Percentiles rank a stretch among this genome's conserved stretches.
phyloP scores from a whole-genome alignment of 53 echinoderm and acorn worm genomes.

The Henricia sp. region DNA sequence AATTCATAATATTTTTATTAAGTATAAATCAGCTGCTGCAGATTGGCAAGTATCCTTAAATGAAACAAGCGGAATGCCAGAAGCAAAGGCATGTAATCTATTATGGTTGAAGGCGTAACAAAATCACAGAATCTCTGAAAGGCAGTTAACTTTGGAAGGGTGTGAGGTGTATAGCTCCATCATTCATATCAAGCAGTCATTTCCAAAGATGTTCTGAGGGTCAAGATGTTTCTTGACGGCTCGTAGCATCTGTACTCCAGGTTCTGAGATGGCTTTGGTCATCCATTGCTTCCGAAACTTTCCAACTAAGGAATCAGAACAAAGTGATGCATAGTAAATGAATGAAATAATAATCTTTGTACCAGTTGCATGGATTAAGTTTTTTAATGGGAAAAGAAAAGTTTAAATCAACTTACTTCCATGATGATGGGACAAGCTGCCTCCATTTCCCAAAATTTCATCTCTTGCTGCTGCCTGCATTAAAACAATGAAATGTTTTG shows the following conservation, averaged over 20 bases:
- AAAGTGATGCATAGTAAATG: neutral
- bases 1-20: too few relatives aligned
- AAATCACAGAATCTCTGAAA: too few relatives aligned
- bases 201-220: constrained; percentile 94
- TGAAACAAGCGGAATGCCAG: too few relatives aligned
- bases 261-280: constrained; percentile 77
- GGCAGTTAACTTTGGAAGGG: too few relatives aligned
- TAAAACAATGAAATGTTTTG: neutral
- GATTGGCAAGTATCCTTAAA: too few relatives aligned
- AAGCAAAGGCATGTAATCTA: too few relatives aligned
- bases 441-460: constrained; percentile 93
- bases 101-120: too few relatives aligned
- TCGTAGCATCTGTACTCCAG: constrained; percentile 73
- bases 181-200: constrained; percentile 54
- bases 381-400: neutral
- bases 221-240: constrained; percentile 87
- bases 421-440: constrained; percentile 97
- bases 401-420: constrained; percentile 72
- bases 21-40: too few relatives aligned
- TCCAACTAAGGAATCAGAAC: constrained; percentile 69
- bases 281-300: constrained; percentile 92
- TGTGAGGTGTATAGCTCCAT: too few relatives aligned
- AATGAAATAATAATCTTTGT: neutral
- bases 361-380: neutral
- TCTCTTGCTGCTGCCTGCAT: constrained; percentile 90